These are phyloP conservation scores for Ceyx melanurus DNA, from an alignment of 2,113 vertebrate genomes.

Conservation along the genomic window DNA sequence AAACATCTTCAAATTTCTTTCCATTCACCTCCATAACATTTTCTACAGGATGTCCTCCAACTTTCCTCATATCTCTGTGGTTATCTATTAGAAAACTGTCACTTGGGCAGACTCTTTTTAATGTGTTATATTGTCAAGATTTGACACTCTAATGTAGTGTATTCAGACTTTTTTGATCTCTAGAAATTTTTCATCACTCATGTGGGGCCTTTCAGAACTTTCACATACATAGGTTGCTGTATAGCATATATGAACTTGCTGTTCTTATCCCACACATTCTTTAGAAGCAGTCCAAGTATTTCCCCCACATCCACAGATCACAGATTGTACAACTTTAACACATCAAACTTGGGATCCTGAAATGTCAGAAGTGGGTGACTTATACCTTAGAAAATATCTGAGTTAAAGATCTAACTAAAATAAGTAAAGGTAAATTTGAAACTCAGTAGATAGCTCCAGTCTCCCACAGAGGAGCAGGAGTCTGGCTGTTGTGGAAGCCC, in stretches of 20 bases:
- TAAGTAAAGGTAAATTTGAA: neutral
- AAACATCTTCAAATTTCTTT: slow-evolving; percentile 21
- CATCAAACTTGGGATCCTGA: neutral
- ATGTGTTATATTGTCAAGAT: neutral
- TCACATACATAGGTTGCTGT: neutral
- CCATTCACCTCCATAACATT: neutral
- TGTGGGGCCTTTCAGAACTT: neutral
- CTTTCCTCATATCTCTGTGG: neutral
- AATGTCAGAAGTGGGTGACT: neutral
- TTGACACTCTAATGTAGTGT: neutral
- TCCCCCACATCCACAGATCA: neutral
- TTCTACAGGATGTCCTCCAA: neutral
- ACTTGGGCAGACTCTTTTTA: neutral
- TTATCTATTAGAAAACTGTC: slow-evolving; percentile 5
- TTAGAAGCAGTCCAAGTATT: neutral
- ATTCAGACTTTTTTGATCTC: neutral
- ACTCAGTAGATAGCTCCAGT: neutral
- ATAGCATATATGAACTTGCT: neutral
- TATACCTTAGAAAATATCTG: neutral
- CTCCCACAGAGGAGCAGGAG: neutral
- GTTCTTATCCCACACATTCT: neutral
- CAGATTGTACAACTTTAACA: neutral
- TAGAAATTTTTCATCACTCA: neutral
- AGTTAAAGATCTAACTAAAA: neutral
- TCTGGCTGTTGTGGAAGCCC: neutral